These are phyloP conservation scores for Hemibagrus wyckioides DNA, from an alignment of 2,113 vertebrate species.

Conservation along the genomic window DNA sequence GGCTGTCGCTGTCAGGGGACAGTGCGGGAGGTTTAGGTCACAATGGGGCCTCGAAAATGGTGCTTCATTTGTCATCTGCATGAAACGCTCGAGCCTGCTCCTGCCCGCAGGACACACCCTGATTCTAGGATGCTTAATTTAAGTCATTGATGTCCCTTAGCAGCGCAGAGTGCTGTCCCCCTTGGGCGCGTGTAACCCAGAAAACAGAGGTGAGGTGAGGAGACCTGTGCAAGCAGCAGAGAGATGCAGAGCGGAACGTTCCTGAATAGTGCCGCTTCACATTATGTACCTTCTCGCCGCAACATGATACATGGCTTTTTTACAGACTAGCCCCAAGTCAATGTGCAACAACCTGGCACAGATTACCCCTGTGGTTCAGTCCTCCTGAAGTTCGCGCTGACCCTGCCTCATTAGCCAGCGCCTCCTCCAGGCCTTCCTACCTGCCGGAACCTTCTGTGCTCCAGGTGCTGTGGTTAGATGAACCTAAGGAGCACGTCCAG, in stretches of 20 bases:
- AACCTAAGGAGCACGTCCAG: slow-evolving; percentile 68
- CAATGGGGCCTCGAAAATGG: slow-evolving; percentile 68
- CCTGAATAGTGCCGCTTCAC: slow-evolving; percentile 39
- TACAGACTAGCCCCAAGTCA: slow-evolving; percentile 52
- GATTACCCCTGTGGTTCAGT: slow-evolving; percentile 61
- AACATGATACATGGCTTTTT: slow-evolving; percentile 28
- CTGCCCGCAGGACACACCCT: slow-evolving; percentile 50
- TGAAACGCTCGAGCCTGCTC: slow-evolving; percentile 55
- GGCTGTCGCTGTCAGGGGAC: slow-evolving; percentile 55
- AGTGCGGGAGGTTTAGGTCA: slow-evolving; percentile 60
- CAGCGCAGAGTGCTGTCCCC: slow-evolving; percentile 58
- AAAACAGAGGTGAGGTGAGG: slow-evolving; percentile 66
- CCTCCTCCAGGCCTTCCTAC: slow-evolving; percentile 71
- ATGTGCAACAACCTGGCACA: slow-evolving; percentile 63
- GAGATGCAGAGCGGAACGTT: slow-evolving; percentile 64
- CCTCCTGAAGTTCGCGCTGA: slow-evolving; percentile 52
- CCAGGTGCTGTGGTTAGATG: slow-evolving; percentile 74
- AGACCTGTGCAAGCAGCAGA: slow-evolving; percentile 60
- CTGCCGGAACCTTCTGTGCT: slow-evolving; percentile 67
- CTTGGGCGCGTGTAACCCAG: slow-evolving; percentile 64
- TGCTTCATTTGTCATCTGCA: slow-evolving; percentile 72
- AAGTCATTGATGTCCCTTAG: slow-evolving; percentile 62
- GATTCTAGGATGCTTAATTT: slow-evolving; percentile 64
- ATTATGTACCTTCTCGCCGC: not conserved
- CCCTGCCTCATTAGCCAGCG: slow-evolving; percentile 62